Percentiles rank a stretch among this genome's conserved stretches.
Conservation (phyloP, 2,113 vertebrate species). For the Enhydra lutris region DNA sequence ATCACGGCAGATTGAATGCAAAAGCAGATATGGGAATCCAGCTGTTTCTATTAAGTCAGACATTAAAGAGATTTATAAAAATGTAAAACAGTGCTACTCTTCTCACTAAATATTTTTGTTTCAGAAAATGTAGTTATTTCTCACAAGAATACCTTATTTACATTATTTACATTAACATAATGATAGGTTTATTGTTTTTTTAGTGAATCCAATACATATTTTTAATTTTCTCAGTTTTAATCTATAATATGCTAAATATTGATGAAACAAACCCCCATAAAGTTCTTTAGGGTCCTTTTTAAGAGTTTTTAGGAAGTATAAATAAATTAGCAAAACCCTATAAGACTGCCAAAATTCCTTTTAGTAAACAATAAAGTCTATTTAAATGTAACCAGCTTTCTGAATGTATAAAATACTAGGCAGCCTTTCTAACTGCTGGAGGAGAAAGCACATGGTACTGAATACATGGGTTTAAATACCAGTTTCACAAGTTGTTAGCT, state of each 20-base stretch:
- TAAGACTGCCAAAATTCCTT: neutral
- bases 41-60: neutral
- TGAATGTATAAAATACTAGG: neutral
- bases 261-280: neutral
- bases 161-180: neutral
- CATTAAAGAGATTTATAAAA: neutral
- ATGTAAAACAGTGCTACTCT: neutral
- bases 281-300: neutral
- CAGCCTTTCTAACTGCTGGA: neutral
- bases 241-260: conserved; percentile 5
- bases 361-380: conserved; percentile 14
- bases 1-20: neutral
- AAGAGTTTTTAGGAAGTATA: neutral
- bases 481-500: conserved; percentile 13
- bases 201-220: neutral
- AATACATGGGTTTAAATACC: conserved; percentile 21
- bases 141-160: neutral
- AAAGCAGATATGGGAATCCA: neutral
- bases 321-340: conserved; percentile 10
- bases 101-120: neutral
- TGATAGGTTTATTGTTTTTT: neutral
- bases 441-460: neutral
- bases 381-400: conserved; percentile 9
- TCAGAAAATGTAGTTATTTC: neutral
- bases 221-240: neutral